Base-by-base conservation (phyloP, 2,113 vertebrate genomes). In the Gadus macrocephalus region DNA sequence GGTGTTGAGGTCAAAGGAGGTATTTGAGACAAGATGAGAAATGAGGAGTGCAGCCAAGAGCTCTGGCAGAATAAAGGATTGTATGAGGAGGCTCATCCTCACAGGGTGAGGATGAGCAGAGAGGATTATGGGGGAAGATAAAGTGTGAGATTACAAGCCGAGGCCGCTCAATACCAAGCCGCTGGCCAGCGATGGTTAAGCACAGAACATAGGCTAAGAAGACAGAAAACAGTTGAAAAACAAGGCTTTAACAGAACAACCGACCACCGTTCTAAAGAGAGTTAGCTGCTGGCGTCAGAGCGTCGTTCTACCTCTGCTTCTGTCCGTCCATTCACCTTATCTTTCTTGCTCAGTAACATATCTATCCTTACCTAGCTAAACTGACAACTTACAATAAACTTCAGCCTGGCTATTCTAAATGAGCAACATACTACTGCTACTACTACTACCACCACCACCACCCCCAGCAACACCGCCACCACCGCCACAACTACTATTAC, bases 61-160 rank as follows among this genome's bases (percentile, higher is more conserved):
- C 42, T 49, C 60, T 49, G 49, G 16, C 11, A 20, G 63, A 25
- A 65, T 20, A 69, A 56, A 53, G 53, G 66, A 60, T 60, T 60
- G 27, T 67, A 15, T 58, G 64, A 53, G 64, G 42, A 49, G 5
- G 42, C 42, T 9, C 12, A 14, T 49, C 42, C 80, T 81, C 66
- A 76, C 62, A 75, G 69, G 77, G 70, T 72, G 71, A 84, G 71
- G 73, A 85, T 74, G 79, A 82, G 12, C 42, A 78, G 81, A 75
- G 71, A 70, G 78, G 83, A 87, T 87, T 86, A 86, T 70, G 28
- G 42, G 31, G 75, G 75, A 78, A 75, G 80, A 86, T 86, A 78
- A 81, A 90, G 79, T 74, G 73, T 0, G 35, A 78, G 83, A 87
- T 86, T 85, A 87, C 78, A 70, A 19, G 42, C 28, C 58, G 67